Base-by-base conservation (phyloP, 30 jellyfish, hydroid and myxozoan species). In the Turritopsis dohrnii region DNA sequence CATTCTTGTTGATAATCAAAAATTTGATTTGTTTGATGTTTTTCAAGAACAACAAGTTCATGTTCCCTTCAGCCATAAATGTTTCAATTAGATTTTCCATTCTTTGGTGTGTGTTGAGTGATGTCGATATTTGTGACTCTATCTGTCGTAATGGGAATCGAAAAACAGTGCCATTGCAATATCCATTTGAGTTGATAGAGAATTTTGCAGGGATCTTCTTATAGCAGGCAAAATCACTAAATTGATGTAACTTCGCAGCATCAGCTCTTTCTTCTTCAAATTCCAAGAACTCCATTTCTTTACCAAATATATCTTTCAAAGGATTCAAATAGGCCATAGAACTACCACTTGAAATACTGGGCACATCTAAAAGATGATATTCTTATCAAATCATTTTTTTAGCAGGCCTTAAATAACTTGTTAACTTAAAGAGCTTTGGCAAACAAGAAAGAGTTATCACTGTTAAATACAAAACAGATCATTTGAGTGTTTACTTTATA, bases 91-190 rank as follows among this genome's bases (percentile, higher is more conserved):
- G 82, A 18, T 74, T 53, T 16, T 73, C 30, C 21, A 90, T 19
- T 75, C 85, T 76, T n/a, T 52, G 54, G 65, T 74, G 74, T 28
- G 30, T 72, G 76, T 90, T 85, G 1, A 72, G 60, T 29, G 84
- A 74, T 29, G 66, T 82, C 21, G 97, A 90, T 21, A 90, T 53
- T 18, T 90, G 79, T 52, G 97, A 90, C 26, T 84, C 81, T 18
- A 22, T 24, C 60, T 85, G 84, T 71, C 97, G 84, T 53, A 90
- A 65, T 26, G 81, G 85, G 54, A 90, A 85, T 52, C 95, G 41
- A 76, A 90, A 90, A 4, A 90, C 66, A 0, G 97, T 53, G 31
- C 97, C 97, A 79, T 76, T 71, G 75, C 90, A 84, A 7, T 22
- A 22, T 7, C 92, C 91, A 24, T 24, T 65, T 24, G 72, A 24